Conservation (phyloP, 1,140 invertebrate genomes). For the Drosophila truncata region DNA sequence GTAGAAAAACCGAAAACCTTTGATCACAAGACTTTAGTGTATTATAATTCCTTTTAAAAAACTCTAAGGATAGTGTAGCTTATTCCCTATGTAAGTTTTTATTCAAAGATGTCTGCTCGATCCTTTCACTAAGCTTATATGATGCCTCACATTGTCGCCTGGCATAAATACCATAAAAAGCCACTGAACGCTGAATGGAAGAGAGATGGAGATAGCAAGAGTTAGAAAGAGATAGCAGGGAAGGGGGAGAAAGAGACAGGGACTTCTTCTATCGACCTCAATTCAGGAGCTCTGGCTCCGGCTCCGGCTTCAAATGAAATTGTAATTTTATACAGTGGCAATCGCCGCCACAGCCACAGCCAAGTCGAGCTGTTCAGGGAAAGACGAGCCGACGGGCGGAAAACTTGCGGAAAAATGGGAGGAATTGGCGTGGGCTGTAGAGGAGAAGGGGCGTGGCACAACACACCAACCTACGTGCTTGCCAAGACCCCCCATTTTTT, state of each 20-base stretch:
- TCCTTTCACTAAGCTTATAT: constrained; percentile 19
- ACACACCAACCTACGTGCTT: constrained; percentile 42
- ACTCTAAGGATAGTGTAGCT: neutral
- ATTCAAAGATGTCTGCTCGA: neutral
- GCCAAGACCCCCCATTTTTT: neutral
- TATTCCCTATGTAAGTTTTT: neutral
- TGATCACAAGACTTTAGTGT: neutral
- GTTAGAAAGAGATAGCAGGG: neutral
- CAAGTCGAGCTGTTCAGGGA: constrained; percentile 17
- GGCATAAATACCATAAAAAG: constrained; percentile 37
- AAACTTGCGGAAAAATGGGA: constrained; percentile 29
- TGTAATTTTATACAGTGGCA: constrained; percentile 69
- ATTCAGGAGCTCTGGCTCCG: constrained; percentile 47
- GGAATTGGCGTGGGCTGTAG: neutral
- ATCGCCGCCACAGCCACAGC: constrained; percentile 30
- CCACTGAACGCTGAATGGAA: neutral
- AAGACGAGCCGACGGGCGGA: constrained; percentile 17
- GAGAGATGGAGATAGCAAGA: neutral
- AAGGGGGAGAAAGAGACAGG: constrained; percentile 4
- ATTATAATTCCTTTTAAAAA: neutral
- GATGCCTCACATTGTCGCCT: constrained; percentile 2
- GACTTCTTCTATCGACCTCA: constrained; percentile 52
- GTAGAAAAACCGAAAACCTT: neutral
- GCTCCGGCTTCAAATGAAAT: constrained; percentile 56
- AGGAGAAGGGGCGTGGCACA: neutral